Evolutionary conservation across 1,140 invertebrate genomes (phyloP), one percentile per base, ranked within the genome.

Genomic region (Acyrthosiphon pisum): DNA sequence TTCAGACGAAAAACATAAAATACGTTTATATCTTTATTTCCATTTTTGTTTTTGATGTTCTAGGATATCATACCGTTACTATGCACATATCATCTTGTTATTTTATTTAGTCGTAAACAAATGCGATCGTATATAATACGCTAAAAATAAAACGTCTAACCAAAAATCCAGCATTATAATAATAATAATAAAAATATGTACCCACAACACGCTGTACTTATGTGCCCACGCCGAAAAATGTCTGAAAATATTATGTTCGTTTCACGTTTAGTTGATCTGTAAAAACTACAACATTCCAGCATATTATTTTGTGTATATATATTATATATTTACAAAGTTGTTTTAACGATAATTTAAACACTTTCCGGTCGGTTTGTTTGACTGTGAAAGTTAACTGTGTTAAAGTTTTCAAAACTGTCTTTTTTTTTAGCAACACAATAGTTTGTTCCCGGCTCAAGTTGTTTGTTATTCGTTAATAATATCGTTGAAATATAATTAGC

Each of bases 91-190:
- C 6, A 37, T 83, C 22, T 37, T 83, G 76, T 83, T 44, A 44
- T 44, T 86, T 86, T 86, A 83, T 86, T 86, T 46, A 44, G 83
- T 44, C 26, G 41, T 86, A 86, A 86, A 18, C 23, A 44, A 86
- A 46, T 44, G 22, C 23, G 11, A 86, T 41, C 26, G 76, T 20
- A 41, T 41, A 81, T 35, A 81, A 46, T 30, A 46, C 22, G 26
- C 23, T 26, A 84, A 84, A 84, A 41, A 84, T 9, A 84, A 84
- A 84, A 84, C 23, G 22, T 44, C 37, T 23, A 26, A 44, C 41
- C 23, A 46, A 84, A 44, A 84, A 44, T 1, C 22, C 20, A 20
- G 3, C 6, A 23, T 8, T 23, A 44, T 44, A 84, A 26, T 81
- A 81, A 81, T 30, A 68, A 68, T 30, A 41, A 41, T 41, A 41